phyloP scores from a whole-genome alignment of 2,888 invertebrate genomes.

The Scaptomyza tumidula region DNA sequence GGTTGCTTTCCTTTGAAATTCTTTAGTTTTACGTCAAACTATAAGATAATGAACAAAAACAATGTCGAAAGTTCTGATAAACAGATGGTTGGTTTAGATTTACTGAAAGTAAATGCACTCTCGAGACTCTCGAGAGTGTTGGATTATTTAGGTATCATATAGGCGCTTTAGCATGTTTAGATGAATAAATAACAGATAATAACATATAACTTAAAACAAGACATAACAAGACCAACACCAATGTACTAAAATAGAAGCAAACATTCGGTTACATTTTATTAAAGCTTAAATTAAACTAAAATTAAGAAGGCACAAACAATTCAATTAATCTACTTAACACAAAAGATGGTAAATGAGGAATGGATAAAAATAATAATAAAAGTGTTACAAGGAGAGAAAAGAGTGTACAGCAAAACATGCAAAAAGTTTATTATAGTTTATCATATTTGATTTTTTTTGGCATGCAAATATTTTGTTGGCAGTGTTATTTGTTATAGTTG shows the following conservation, averaged over 20 bases:
- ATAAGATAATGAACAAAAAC: too few relatives aligned
- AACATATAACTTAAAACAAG: neutral
- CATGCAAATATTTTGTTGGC: constrained; percentile 47
- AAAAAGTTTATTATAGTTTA: neutral
- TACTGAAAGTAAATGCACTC: neutral
- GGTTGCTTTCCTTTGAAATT: neutral
- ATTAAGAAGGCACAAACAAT: constrained; percentile 11
- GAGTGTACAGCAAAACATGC: constrained; percentile 31
- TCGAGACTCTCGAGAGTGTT: too few relatives aligned
- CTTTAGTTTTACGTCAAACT: too few relatives aligned
- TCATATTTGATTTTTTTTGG: neutral
- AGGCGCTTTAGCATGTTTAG: neutral
- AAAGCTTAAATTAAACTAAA: constrained; percentile 8
- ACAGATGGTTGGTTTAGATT: too few relatives aligned
- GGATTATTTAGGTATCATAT: neutral
- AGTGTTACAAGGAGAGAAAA: constrained; percentile 3
- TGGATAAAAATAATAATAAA: neutral
- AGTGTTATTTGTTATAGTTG: constrained; percentile 35
- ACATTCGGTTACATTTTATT: constrained; percentile 20
- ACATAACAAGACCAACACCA: constrained; percentile 18
- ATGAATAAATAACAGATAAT: neutral
- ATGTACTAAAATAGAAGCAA: constrained; percentile 17
- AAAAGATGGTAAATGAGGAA: constrained; percentile 13
- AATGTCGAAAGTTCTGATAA: too few relatives aligned
- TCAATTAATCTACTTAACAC: constrained; percentile 11